Conservation (phyloP, 1,140 invertebrate species). For the Phymorhynchus buccinoides region DNA sequence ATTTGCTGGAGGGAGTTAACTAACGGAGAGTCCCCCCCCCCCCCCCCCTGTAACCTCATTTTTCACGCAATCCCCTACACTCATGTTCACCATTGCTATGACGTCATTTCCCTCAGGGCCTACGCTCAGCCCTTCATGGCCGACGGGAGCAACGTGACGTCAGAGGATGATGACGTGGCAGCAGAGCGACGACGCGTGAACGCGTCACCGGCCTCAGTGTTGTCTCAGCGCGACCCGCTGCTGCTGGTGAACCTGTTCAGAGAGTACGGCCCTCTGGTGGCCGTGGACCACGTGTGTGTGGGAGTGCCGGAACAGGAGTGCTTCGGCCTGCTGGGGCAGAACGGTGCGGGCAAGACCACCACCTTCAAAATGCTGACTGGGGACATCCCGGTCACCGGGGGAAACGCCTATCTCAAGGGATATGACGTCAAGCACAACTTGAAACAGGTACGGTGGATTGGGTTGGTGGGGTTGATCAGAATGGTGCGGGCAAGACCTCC, state of each 20-base stretch:
- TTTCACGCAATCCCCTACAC: background rate
- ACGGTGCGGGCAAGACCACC: slow-evolving; percentile 91
- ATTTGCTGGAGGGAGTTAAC: no score
- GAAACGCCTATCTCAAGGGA: slow-evolving; percentile 63
- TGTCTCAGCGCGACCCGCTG: slow-evolving; percentile 56
- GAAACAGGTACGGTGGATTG: slow-evolving; percentile 73
- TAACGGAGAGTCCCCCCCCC: slow-evolving; percentile 9
- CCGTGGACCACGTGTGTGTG: slow-evolving; percentile 81
- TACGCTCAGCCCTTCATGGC: background rate
- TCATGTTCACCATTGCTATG: no score
- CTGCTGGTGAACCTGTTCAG: slow-evolving; percentile 76
- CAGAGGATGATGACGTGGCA: slow-evolving; percentile 57
- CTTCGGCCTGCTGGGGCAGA: slow-evolving; percentile 89
- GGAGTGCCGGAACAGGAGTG: slow-evolving; percentile 82
- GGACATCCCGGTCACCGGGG: slow-evolving; percentile 61
- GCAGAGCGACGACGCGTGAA: slow-evolving; percentile 56
- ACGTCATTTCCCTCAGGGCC: background rate
- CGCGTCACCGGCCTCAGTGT: slow-evolving; percentile 42
- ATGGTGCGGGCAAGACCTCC: no score
- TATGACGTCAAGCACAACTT: slow-evolving; percentile 68
- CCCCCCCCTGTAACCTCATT: background rate
- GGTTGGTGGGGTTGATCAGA: no score
- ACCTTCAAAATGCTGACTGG: slow-evolving; percentile 88
- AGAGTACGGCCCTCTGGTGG: slow-evolving; percentile 77
- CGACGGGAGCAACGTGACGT: background rate